Conservation (phyloP, 2,888 invertebrate species). For the Polydrusus cervinus region DNA sequence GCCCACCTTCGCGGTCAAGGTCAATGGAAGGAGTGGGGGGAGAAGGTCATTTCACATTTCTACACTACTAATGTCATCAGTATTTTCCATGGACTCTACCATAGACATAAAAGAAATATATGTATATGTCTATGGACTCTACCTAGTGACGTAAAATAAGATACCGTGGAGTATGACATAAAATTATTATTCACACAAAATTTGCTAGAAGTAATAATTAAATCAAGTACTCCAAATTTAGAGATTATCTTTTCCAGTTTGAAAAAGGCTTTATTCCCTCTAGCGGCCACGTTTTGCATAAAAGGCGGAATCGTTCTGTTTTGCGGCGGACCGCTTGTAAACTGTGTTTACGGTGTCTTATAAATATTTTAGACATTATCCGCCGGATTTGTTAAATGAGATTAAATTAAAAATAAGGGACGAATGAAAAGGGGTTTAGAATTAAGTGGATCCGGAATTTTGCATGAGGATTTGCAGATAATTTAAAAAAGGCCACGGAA, state of each 20-base stretch:
- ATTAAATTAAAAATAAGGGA: constrained; percentile 52
- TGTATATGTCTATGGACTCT: too few species aligned
- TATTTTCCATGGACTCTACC: too few species aligned
- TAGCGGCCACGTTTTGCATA: constrained; percentile 45
- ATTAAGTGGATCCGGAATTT: constrained; percentile 35
- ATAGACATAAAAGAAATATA: too few species aligned
- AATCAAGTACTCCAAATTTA: constrained; percentile 35
- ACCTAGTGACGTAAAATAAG: too few species aligned
- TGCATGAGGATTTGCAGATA: constrained; percentile 36
- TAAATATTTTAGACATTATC: constrained; percentile 52
- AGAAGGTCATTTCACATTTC: too few species aligned
- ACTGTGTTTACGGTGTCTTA: constrained; percentile 47
- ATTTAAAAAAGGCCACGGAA: constrained; percentile 9
- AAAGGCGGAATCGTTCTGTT: constrained; percentile 49
- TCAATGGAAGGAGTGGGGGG: too few species aligned
- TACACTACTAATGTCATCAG: too few species aligned
- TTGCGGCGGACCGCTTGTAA: constrained; percentile 51
- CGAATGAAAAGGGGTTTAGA: constrained; percentile 37
- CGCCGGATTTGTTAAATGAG: constrained; percentile 49
- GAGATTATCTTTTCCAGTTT: constrained; percentile 37
- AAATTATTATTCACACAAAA: constrained; percentile 17
- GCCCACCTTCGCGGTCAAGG: too few species aligned
- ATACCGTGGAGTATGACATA: too few species aligned
- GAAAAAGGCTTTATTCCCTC: constrained; percentile 37
- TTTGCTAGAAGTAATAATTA: constrained; percentile 32